Base-by-base conservation (phyloP, 2,888 invertebrate genomes). In the Ophraella communa region DNA sequence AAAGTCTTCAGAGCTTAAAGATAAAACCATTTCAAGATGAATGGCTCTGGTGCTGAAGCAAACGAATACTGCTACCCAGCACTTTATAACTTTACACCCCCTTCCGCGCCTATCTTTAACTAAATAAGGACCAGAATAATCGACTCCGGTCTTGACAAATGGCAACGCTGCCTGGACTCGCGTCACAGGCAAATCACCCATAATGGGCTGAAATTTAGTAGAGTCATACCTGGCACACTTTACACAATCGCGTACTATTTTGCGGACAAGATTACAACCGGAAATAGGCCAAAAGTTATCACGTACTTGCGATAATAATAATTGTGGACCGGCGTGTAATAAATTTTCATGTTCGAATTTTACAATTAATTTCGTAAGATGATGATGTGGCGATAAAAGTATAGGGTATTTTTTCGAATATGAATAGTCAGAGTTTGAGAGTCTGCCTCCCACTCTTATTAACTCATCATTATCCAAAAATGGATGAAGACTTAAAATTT, bases 251-350 rank as follows among this genome's bases (percentile, higher is more conserved):
- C 44, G 47, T 21, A 69, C 53, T 14, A 61, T 56, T 54, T 64
- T n/a, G n/a, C n/a, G n/a, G n/a, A n/a, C n/a, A n/a, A n/a, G n/a
- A n/a, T n/a, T n/a, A n/a, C n/a, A n/a, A 30, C 66, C 71, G 4
- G 56, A 21, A 11, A 71, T 52, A 7, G 65, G 62, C 73, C 71
- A 74, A 66, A 65, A 73, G 42, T 63, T 47, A 54, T 72, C 59
- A 17, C 71, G 55, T 14, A 74, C 3, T 21, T 65, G 33, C 7
- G 59, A 45, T 44, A 73, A 53, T 0, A 64, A 24, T 30, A 33
- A 14, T 39, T 69, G 65, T 5, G 60, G 51, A 7, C 72, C 71
- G 5, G 61, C 66, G 59, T 74, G 69, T 18, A 71, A 33, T 18
- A n/a, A n/a, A n/a, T n/a, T n/a, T n/a, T n/a, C n/a, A n/a, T n/a